Base-by-base conservation (phyloP, 1,140 invertebrate genomes). In the Drosophila equinoxialis region DNA sequence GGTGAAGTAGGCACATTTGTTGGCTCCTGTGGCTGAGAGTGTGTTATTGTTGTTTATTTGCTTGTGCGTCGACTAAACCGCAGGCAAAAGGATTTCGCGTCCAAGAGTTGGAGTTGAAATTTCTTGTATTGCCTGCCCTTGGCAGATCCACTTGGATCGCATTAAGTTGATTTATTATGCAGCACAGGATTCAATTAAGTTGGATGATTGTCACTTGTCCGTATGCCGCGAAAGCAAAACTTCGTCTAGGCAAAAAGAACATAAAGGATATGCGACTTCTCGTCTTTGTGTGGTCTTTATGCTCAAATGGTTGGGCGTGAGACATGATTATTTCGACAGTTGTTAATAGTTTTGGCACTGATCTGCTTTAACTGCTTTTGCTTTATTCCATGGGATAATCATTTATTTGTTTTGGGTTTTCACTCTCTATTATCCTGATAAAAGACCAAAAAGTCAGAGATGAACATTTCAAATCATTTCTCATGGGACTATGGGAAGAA, bases 131-230 rank as follows among this genome's bases (percentile, higher is more conserved):
- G 83, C 83, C 86, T 71, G 61, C 77, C 79, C 83, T 82, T 71
- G 61, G 77, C 79, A 75, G 82, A 62, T 61, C 70, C 74, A 85
- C 82, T 91, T 84, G 87, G 84, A 75, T 89, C 81, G 87, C 82
- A 91, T 90, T 90, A 87, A 87, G 83, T 91, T 90, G 87, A 90
- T 90, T 90, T 90, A 90, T 90, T 90, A 90, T 90, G 83, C 83
- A 84, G 71, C 65, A 60, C 82, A 87, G 83, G 90, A 90, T 90
- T 90, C 87, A 90, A 90, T 90, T 90, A 90, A 87, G 87, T 79
- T 80, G 84, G 83, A 90, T 90, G 87, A 90, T 90, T 90, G 87
- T 90, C 87, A 90, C 87, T 90, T 90, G 87, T 84, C 87, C 87
- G 87, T 90, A 90, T 90, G 87, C 83, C 84, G 75, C 63, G 60